phyloP scores from a whole-genome alignment of 2,797 vertebrate genomes.

The Staurois parvus region DNA sequence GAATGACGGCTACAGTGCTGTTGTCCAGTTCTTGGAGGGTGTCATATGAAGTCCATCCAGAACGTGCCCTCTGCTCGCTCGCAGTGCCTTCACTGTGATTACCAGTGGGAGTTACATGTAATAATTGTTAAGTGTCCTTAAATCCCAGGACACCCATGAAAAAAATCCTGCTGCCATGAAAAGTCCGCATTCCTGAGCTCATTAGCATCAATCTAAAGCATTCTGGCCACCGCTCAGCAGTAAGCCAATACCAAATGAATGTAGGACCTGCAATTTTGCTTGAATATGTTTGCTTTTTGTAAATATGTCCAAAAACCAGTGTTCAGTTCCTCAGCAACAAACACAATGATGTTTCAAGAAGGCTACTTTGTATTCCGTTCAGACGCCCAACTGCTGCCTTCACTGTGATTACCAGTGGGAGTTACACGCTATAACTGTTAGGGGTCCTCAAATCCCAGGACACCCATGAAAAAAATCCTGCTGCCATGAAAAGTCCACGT shows the following conservation, averaged over 20 bases:
- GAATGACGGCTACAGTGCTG: no score
- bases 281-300: no score
- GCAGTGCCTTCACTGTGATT: slow-evolving; percentile 41
- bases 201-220: not conserved
- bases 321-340: not conserved
- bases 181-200: not conserved
- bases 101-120: slow-evolving; percentile 41
- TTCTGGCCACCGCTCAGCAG: no score
- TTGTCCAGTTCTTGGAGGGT: no score
- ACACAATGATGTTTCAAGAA: slow-evolving; percentile 20
- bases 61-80: no score
- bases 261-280: no score
- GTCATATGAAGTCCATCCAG: no score
- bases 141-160: slow-evolving; percentile 39
- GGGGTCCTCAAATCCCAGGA: slow-evolving; percentile 48
- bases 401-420: slow-evolving; percentile 47
- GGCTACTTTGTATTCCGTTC: slow-evolving; percentile 40
- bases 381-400: slow-evolving; percentile 4
- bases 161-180: not conserved
- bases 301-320: no score
- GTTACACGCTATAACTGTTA: slow-evolving; percentile 41
- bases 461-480: slow-evolving; percentile 19
- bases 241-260: no score
- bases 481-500: not conserved
- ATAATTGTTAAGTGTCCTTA: slow-evolving; percentile 43